phyloP scores from a whole-genome alignment of 2,888 invertebrate species.

The Rhagium mordax region DNA sequence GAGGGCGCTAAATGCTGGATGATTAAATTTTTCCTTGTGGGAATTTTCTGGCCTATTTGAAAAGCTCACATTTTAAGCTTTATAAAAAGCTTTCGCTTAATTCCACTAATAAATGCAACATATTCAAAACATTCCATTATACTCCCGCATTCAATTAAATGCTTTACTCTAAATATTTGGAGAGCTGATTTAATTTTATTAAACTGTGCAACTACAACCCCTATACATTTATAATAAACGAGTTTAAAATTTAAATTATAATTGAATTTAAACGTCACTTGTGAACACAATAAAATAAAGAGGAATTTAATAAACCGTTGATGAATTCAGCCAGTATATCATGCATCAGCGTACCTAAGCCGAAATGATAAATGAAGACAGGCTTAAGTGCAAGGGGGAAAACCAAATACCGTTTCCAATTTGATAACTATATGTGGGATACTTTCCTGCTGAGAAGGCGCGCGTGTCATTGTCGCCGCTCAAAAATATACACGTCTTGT shows the following conservation, averaged over 20 bases:
- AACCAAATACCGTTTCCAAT: constrained; percentile 29
- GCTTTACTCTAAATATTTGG: constrained; percentile 23
- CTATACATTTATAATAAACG: constrained; percentile 26
- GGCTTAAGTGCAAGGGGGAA: constrained; percentile 14
- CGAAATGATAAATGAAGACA: constrained; percentile 30
- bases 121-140: constrained; percentile 4
- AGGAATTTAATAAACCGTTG: constrained; percentile 32
- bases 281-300: constrained; percentile 28
- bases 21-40: too few relatives aligned
- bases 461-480: not conserved
- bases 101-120: not conserved
- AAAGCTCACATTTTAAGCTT: not conserved
- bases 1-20: too few relatives aligned
- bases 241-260: constrained; percentile 30
- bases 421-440: constrained; percentile 25
- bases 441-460: constrained; percentile 1
- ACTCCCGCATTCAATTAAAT: constrained; percentile 4
- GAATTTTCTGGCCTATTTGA: too few relatives aligned
- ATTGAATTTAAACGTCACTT: constrained; percentile 30
- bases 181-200: constrained; percentile 19
- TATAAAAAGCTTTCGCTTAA: not conserved
- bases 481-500: too few relatives aligned
- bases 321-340: constrained; percentile 25
- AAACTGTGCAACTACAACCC: not conserved
- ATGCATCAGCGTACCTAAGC: constrained; percentile 30